phyloP scores from a whole-genome alignment of 2,888 invertebrate genomes.

The Anarsia innoxiella region DNA sequence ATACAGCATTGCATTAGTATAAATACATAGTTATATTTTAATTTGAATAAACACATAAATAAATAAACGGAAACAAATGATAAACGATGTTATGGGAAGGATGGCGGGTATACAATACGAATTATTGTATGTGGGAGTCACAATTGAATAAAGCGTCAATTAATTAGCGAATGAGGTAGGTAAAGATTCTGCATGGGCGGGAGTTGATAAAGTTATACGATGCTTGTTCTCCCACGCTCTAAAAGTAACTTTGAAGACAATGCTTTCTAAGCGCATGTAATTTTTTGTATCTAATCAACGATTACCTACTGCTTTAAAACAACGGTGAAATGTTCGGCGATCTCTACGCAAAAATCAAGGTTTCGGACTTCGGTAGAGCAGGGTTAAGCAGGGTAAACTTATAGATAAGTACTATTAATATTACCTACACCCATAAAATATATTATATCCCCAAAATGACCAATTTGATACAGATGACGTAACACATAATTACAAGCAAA shows the following conservation, averaged over 20 bases:
- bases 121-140: conserved; percentile 2
- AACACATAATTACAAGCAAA: conserved; percentile 10
- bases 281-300: too few relatives aligned
- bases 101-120: neutral
- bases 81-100: neutral
- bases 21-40: conserved; percentile 22
- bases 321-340: too few relatives aligned
- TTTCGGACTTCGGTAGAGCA: too few relatives aligned
- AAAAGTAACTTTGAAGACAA: too few relatives aligned
- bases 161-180: conserved; percentile 19
- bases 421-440: too few relatives aligned
- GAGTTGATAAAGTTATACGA: conserved; percentile 24
- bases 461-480: too few relatives aligned
- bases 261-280: too few relatives aligned
- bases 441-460: too few relatives aligned
- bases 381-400: too few relatives aligned
- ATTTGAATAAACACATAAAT: neutral
- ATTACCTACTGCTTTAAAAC: too few relatives aligned
- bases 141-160: conserved; percentile 5
- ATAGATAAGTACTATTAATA: too few relatives aligned
- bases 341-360: too few relatives aligned
- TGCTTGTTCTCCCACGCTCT: conserved; percentile 51
- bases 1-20: conserved; percentile 66
- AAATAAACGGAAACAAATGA: neutral
- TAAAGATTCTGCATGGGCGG: conserved; percentile 40